A percentile compares a stretch with the other conserved stretches of the same genome.
Evolutionary conservation across 1,140 invertebrate species (phyloP).

Genomic region (Drosophila subpulchrella): DNA sequence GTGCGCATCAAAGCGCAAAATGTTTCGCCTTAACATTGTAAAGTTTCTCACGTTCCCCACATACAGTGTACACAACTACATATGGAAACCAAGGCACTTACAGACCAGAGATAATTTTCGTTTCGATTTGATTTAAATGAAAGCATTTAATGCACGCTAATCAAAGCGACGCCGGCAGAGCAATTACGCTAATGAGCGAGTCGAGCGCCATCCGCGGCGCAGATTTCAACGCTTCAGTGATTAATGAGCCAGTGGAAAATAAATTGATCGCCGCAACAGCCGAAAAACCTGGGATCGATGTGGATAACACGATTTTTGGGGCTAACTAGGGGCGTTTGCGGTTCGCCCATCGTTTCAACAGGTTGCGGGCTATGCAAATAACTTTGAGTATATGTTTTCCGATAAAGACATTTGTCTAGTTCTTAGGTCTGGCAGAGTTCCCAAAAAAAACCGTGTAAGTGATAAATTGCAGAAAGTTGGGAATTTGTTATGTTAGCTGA

Average conservation of each 20-base stretch:
- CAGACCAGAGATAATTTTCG: slow-evolving; percentile 35
- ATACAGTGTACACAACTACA: background rate
- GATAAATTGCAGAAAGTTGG: slow-evolving; percentile 69
- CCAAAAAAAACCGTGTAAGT: slow-evolving; percentile 15
- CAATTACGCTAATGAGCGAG: slow-evolving; percentile 79
- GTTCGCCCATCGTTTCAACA: slow-evolving; percentile 30
- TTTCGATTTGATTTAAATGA: slow-evolving; percentile 81
- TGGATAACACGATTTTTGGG: slow-evolving; percentile 48
- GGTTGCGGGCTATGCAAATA: slow-evolving; percentile 46
- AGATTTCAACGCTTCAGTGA: slow-evolving; percentile 77
- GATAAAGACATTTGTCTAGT: slow-evolving; percentile 45
- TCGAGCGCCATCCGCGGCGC: slow-evolving; percentile 76
- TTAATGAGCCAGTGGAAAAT: slow-evolving; percentile 75
- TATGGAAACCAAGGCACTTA: background rate
- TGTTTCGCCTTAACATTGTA: slow-evolving; percentile 65
- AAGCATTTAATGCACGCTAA: slow-evolving; percentile 82
- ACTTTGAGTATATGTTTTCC: slow-evolving; percentile 14
- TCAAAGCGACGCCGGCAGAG: slow-evolving; percentile 68
- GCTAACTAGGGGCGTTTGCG: slow-evolving; percentile 38
- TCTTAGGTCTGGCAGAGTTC: slow-evolving; percentile 36
- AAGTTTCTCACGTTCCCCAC: slow-evolving; percentile 75
- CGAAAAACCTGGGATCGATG: slow-evolving; percentile 32
- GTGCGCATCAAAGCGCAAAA: slow-evolving; percentile 77
- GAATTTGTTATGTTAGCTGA: slow-evolving; percentile 28
- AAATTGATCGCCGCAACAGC: slow-evolving; percentile 58